A percentile compares a stretch with the other conserved stretches of the same genome.
Evolutionary conservation across 2,888 invertebrate species (phyloP).

Genomic region (Lithophane semibrunnea): DNA sequence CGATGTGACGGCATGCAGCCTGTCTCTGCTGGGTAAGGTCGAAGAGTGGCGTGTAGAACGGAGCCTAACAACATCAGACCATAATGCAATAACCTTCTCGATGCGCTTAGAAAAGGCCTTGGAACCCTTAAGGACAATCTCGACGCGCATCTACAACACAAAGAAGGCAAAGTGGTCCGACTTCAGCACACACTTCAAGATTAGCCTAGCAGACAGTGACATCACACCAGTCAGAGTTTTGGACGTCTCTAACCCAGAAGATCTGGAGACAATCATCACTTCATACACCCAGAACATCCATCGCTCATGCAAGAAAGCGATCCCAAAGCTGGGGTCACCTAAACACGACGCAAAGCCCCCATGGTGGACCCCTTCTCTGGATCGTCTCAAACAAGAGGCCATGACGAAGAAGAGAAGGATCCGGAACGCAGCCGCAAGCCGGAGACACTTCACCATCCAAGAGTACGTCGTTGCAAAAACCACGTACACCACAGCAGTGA

Average conservation of each 20-base stretch:
- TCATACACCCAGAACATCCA: background rate
- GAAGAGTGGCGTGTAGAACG: too few species aligned
- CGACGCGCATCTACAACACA: constrained; percentile 13
- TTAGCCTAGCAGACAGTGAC: background rate
- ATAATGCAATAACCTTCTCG: too few species aligned
- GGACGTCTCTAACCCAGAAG: background rate
- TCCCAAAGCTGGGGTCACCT: background rate
- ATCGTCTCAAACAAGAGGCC: background rate
- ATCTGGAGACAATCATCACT: background rate
- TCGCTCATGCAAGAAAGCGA: background rate
- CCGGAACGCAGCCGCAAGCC: constrained; percentile 12
- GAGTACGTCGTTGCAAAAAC: too few species aligned
- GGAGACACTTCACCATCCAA: too few species aligned
- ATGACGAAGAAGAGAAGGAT: constrained; percentile 22
- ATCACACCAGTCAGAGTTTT: background rate
- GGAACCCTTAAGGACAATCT: background rate
- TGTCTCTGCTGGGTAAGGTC: too few species aligned
- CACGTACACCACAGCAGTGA: too few species aligned
- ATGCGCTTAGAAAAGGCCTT: background rate
- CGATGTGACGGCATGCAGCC: too few species aligned
- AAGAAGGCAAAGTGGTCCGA: constrained; percentile 1
- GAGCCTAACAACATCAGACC: too few species aligned
- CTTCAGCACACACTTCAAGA: background rate
- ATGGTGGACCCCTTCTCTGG: constrained; percentile 22
- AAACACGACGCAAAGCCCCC: background rate